phyloP scores from a whole-genome alignment of 2,888 invertebrate species.

The Agrotis segetum region DNA sequence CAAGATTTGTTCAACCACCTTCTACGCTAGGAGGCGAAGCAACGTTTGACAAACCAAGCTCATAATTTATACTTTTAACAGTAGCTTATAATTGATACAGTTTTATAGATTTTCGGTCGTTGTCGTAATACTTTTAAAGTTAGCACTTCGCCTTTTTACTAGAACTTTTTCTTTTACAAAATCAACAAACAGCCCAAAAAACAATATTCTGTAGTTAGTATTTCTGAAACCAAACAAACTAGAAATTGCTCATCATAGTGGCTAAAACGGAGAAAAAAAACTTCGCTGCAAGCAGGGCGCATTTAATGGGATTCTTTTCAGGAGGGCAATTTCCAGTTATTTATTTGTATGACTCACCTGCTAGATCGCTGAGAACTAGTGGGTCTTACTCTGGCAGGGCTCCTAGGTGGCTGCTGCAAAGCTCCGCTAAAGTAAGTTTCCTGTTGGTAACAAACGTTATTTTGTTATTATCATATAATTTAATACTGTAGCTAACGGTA shows the following conservation, averaged over 20 bases:
- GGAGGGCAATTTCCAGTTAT: not conserved
- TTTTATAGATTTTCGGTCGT: not conserved
- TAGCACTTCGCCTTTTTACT: not conserved
- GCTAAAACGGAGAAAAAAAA: too few species aligned
- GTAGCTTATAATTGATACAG: too few species aligned
- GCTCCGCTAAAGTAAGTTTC: conserved; percentile 98
- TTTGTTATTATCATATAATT: too few species aligned
- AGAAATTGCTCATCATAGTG: not conserved
- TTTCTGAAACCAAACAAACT: not conserved
- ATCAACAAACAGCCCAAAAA: not conserved
- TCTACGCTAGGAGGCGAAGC: not conserved
- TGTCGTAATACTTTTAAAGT: not conserved
- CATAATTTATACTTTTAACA: not conserved
- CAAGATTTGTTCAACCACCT: not conserved
- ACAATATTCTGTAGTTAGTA: too few species aligned
- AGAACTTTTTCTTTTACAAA: not conserved
- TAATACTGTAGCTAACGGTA: not conserved
- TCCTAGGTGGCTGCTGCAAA: conserved; percentile 94
- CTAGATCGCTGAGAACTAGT: conserved; percentile 94
- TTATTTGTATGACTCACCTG: conserved; percentile 87
- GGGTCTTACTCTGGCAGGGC: conserved; percentile 94
- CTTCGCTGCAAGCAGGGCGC: too few species aligned
- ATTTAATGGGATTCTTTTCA: not conserved
- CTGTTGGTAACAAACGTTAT: conserved; percentile 80
- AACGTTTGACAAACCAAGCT: not conserved